Evolutionary conservation across 2,888 invertebrate species (phyloP).

Genomic region (Xestobium rufovillosum): DNA sequence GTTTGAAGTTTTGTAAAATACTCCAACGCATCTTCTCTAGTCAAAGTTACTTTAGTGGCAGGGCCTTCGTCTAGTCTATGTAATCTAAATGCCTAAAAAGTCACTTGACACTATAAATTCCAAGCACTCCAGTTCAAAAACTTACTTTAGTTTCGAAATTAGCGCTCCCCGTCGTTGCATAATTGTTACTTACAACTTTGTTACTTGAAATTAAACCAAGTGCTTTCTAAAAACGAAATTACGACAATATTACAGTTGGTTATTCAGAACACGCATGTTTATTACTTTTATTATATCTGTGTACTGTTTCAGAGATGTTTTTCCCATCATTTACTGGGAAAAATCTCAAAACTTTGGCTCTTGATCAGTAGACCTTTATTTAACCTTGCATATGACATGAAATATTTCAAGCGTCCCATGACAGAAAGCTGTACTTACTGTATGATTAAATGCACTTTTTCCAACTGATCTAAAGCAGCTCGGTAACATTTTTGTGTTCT

Average conservation of each 20-base stretch:
- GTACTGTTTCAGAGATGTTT: no score
- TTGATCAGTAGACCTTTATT: conserved; percentile 26
- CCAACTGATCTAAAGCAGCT: conserved; percentile 40
- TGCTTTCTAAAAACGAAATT: conserved; percentile 34
- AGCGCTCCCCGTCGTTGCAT: conserved; percentile 52
- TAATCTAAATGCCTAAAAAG: conserved; percentile 73
- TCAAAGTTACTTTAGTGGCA: conserved; percentile 60
- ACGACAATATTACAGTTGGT: conserved; percentile 4
- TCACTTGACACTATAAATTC: background rate
- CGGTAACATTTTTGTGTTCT: conserved; percentile 40
- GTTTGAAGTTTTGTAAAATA: conserved; percentile 74
- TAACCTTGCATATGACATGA: no score
- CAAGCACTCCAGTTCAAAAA: no score
- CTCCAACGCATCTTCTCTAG: conserved; percentile 76
- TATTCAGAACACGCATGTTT: conserved; percentile 8
- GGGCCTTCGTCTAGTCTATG: conserved; percentile 88
- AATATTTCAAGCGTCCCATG: no score
- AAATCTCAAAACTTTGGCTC: conserved; percentile 26
- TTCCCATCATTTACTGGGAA: conserved; percentile 15
- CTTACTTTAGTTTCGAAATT: conserved; percentile 54
- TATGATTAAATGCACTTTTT: conserved; percentile 39
- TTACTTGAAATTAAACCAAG: conserved; percentile 31
- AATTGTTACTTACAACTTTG: conserved; percentile 44
- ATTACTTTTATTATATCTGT: conserved; percentile 4
- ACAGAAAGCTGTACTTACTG: conserved; percentile 46